Evolutionary conservation across 2,113 vertebrate species (phyloP).

Genomic region (Tragelaphus strepsiceros): DNA sequence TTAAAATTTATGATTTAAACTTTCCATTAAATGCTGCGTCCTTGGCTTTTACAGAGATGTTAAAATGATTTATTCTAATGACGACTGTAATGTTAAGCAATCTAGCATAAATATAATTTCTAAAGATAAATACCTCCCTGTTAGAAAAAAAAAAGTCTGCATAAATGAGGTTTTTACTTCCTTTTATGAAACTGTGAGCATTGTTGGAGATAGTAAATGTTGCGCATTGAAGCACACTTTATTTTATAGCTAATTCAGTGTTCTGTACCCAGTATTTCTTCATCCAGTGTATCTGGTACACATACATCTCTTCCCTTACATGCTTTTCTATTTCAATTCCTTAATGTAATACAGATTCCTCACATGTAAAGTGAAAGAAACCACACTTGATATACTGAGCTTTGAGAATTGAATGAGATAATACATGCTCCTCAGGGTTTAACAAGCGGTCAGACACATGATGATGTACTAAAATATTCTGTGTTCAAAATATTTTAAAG

Average conservation of each 20-base stretch:
- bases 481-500: neutral
- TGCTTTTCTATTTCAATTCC: neutral
- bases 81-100: neutral
- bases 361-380: neutral
- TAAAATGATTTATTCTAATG: neutral
- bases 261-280: neutral
- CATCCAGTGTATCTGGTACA: neutral
- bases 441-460: neutral
- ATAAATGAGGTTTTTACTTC: neutral
- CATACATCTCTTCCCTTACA: neutral
- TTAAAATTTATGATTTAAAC: slow-evolving; percentile 26
- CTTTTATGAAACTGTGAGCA: neutral
- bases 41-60: neutral
- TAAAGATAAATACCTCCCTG: neutral
- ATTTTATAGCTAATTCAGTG: neutral
- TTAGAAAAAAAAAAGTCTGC: neutral
- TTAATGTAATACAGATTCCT: neutral
- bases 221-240: neutral
- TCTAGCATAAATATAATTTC: neutral
- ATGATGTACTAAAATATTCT: neutral
- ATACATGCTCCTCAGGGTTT: neutral
- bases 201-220: neutral
- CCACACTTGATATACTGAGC: neutral
- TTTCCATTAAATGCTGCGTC: neutral
- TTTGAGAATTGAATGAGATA: neutral